Percentiles rank a stretch among this genome's conserved stretches.
Conservation (phyloP, 1,140 invertebrate species). For the Drosophila willistoni region DNA sequence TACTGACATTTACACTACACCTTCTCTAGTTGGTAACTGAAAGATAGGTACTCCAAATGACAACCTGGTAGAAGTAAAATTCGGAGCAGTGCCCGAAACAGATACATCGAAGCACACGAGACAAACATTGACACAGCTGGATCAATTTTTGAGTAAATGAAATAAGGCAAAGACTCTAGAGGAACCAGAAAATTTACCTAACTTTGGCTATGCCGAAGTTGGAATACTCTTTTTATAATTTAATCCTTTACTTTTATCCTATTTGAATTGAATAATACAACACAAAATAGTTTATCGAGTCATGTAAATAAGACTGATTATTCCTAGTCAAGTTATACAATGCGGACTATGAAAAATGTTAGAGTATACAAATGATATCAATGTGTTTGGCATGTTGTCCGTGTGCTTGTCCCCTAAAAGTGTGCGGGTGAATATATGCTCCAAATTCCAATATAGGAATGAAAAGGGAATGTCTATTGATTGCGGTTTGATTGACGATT, state of each 20-base stretch:
- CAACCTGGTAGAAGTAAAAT: background rate
- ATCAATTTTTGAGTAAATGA: background rate
- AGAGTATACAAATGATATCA: background rate
- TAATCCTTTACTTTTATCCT: no score
- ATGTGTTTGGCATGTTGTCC: background rate
- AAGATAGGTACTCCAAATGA: background rate
- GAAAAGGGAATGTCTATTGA: slow-evolving; percentile 10
- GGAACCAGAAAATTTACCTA: no score
- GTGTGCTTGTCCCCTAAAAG: background rate
- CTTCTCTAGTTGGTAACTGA: slow-evolving; percentile 34
- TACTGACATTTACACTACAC: slow-evolving; percentile 45
- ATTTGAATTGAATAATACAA: no score
- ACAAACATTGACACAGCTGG: slow-evolving; percentile 63
- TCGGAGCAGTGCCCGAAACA: background rate
- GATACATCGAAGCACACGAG: slow-evolving; percentile 18
- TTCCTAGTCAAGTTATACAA: no score
- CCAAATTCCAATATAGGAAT: background rate
- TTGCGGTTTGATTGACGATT: slow-evolving; percentile 22
- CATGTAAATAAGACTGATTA: no score
- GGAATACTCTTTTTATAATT: no score
- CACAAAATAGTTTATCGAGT: no score
- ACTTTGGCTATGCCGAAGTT: no score
- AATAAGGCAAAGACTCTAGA: slow-evolving; percentile 5
- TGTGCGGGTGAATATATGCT: background rate
- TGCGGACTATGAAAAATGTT: no score